phyloP scores from a whole-genome alignment of 2,797 vertebrate species.

The Anisognathus igniventris region DNA sequence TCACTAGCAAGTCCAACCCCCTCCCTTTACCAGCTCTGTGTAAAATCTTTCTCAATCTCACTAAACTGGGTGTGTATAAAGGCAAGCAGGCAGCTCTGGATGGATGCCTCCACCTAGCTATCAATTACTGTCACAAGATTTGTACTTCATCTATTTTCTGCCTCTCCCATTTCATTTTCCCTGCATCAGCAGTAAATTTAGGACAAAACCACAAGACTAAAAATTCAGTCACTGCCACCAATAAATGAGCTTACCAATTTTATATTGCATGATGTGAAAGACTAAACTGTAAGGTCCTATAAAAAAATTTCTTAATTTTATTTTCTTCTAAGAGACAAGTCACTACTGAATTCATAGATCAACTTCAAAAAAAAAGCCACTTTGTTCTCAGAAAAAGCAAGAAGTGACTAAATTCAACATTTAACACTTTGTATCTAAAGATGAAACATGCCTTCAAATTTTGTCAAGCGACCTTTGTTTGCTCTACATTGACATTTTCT shows the following conservation, averaged over 20 bases:
- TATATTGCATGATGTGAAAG: background rate
- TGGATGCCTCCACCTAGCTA: background rate
- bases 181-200: background rate
- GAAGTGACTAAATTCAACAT: background rate
- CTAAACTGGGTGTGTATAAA: background rate
- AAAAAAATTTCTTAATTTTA: background rate
- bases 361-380: background rate
- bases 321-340: background rate
- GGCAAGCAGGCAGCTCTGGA: background rate
- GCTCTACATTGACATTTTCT: background rate
- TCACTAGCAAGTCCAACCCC: background rate
- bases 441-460: background rate
- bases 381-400: background rate
- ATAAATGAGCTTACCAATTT: background rate
- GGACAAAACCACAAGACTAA: background rate
- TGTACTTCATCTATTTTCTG: background rate
- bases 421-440: background rate
- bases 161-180: background rate
- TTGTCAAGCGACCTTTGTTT: background rate
- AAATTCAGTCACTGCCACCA: background rate
- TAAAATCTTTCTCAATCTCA: background rate
- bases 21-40: background rate
- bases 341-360: background rate
- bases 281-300: background rate
- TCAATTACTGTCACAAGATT: conserved; percentile 5